Percentiles rank a stretch among this genome's conserved stretches.
Conservation (phyloP, 2,113 vertebrate species). For the Sialia sialis region DNA sequence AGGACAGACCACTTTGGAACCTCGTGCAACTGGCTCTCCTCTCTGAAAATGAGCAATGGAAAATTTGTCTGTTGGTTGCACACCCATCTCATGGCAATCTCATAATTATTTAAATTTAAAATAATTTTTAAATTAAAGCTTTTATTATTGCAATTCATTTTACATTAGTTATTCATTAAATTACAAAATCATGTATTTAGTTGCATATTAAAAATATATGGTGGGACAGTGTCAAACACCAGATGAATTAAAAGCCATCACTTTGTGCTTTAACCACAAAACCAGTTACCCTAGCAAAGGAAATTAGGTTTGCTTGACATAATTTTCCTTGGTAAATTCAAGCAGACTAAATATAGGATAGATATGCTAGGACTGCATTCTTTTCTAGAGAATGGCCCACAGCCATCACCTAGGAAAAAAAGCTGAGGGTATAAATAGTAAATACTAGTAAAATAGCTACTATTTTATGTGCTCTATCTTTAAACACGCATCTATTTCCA, state of each 20-base stretch:
- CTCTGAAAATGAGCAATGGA: not conserved
- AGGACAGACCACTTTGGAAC: not conserved
- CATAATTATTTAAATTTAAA: not conserved
- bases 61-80: not conserved
- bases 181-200: not conserved
- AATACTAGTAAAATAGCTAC: not conserved
- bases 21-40: not conserved
- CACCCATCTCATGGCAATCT: not conserved
- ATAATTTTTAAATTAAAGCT: not conserved
- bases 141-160: not conserved
- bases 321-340: not conserved
- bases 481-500: not conserved
- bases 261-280: not conserved
- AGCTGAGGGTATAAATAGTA: not conserved
- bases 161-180: not conserved
- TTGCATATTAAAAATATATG: not conserved
- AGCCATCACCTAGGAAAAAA: not conserved
- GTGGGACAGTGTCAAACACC: not conserved
- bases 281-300: not conserved
- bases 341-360: not conserved
- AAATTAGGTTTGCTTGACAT: not conserved
- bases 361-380: not conserved
- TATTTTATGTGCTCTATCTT: not conserved
- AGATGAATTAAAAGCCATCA: not conserved
- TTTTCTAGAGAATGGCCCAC: not conserved